Evolutionary conservation across 2,797 vertebrate genomes (phyloP), one percentile per base, ranked within the genome.

Genomic region (Delichon dasypus): DNA sequence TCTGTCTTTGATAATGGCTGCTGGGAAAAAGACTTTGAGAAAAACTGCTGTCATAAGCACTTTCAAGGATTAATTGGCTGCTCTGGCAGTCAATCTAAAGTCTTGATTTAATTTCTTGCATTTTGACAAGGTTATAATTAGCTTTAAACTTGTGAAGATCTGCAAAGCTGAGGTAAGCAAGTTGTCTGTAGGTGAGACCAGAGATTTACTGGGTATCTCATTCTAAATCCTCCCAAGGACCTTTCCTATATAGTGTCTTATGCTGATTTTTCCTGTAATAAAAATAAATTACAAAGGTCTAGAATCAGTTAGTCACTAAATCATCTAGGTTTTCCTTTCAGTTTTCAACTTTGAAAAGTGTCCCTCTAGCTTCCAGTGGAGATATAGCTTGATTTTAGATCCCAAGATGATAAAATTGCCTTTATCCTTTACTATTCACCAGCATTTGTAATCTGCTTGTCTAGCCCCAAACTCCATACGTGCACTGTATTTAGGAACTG

Each of bases 121-220:
- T 80, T 94, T 76, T 89, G 16, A 92, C 38, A 64, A 62, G 62
- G 53, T 71, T 90, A 75, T 94, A 95, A 96, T 94, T 85, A 95
- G 44, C 32, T 67, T 83, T 90, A 90, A 88, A 79, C 25, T 85
- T 81, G 38, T 57, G 61, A 94, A 81, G 47, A 74, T 34, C 30
- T 65, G 71, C 16, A 58, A 70, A 91, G 73, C 60, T 92, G 75
- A 91, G 34, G 67, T 65, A 86, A 91, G 90, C 47, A 68, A 91
- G 25, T 45, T 84, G 20, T 58, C 55, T 68, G 62, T 61, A 78
- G 25, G 26, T 68, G 50, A 32, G 16, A 65, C 27, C 17, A 75
- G 13, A 55, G 34, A 58, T 85, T 74, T 94, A 5, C 36, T 62
- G 18, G 25, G 5, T 47, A 38, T 60, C 42, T 48, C 18, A 21